A percentile compares a stretch with the other conserved stretches of the same genome.
Conservation (phyloP, 2,888 invertebrate genomes). For the Scotopteryx bipunctaria region DNA sequence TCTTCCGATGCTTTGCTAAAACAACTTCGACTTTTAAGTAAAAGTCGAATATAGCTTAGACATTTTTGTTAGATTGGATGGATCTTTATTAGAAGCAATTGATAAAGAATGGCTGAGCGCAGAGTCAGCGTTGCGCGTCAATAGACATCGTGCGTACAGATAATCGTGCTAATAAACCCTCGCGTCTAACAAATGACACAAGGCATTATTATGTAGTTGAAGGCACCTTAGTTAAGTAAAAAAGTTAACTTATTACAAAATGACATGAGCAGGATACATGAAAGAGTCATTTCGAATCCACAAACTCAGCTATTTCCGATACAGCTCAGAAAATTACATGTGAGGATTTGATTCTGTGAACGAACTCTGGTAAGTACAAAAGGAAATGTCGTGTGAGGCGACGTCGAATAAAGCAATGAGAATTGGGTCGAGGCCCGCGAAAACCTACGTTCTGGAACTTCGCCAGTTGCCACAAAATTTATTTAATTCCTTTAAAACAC, state of each 20-base stretch:
- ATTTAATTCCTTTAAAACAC: conserved; percentile 67
- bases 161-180: background rate
- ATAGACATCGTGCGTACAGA: background rate
- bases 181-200: background rate
- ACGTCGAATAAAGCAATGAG: conserved; percentile 68
- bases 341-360: conserved; percentile 23
- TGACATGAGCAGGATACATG: no score
- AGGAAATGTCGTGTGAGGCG: conserved; percentile 70
- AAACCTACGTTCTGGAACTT: conserved; percentile 68
- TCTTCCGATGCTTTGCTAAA: no score
- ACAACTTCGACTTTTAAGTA: no score
- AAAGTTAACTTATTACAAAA: no score
- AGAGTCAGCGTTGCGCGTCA: background rate
- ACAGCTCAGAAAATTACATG: conserved; percentile 16
- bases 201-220: no score
- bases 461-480: conserved; percentile 69
- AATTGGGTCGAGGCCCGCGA: conserved; percentile 70
- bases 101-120: background rate
- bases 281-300: background rate
- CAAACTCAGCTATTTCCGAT: conserved; percentile 14
- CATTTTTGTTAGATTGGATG: background rate
- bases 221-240: no score
- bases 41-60: no score
- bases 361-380: conserved; percentile 43
- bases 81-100: background rate